phyloP scores from a whole-genome alignment of 2,888 invertebrate genomes.

The Ophioninae sp. region DNA sequence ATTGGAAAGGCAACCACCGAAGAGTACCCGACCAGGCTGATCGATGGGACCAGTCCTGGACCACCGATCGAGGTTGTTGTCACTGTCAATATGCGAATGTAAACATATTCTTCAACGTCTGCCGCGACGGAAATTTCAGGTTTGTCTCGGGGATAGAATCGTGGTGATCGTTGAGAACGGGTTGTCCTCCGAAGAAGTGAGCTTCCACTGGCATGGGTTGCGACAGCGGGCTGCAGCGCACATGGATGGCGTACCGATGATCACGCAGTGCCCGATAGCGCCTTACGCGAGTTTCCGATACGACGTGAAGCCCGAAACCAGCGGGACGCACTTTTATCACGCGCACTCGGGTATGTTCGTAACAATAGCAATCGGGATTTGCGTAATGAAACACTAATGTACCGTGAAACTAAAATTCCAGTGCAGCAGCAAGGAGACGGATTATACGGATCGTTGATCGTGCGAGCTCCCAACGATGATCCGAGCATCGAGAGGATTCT shows the following conservation, averaged over 20 bases:
- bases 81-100: neutral
- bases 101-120: neutral
- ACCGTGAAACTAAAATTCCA: conserved; percentile 66
- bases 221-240: conserved; percentile 74
- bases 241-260: conserved; percentile 81
- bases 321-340: conserved; percentile 71
- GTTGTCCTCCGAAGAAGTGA: conserved; percentile 68
- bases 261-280: conserved; percentile 80
- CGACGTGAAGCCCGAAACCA: conserved; percentile 67
- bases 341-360: conserved; percentile 81
- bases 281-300: conserved; percentile 76
- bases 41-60: conserved; percentile 73
- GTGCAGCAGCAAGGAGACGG: conserved; percentile 85
- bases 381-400: too few species aligned
- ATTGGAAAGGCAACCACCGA: conserved; percentile 57
- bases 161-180: conserved; percentile 70
- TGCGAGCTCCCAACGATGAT: conserved; percentile 81
- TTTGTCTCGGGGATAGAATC: conserved; percentile 72
- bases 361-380: neutral
- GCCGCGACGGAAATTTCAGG: conserved; percentile 46
- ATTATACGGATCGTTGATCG: conserved; percentile 83
- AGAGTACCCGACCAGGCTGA: conserved; percentile 43
- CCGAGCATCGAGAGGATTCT: conserved; percentile 82
- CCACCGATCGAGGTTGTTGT: conserved; percentile 72
- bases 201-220: conserved; percentile 83